Percentiles rank a stretch among this genome's conserved stretches.
phyloP scores from a whole-genome alignment of 1,140 invertebrate genomes.

The Stenopsyche tienmushanensis region DNA sequence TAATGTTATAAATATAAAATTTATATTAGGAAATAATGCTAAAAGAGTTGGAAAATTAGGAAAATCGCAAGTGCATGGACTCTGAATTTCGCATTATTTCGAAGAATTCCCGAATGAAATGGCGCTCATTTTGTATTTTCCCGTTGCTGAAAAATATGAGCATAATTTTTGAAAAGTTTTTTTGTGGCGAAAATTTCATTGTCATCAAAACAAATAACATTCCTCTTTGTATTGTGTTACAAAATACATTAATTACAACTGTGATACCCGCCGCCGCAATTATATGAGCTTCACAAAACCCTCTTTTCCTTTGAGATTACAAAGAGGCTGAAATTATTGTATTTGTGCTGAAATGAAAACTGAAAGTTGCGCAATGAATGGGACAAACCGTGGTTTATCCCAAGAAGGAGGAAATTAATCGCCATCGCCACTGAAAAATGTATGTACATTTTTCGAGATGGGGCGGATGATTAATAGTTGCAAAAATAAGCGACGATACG shows the following conservation, averaged over 20 bases:
- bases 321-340: constrained; percentile 37
- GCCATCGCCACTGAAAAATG: constrained; percentile 14
- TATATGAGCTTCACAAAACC: constrained; percentile 30
- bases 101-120: not conserved
- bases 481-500: too few relatives aligned
- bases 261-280: constrained; percentile 36
- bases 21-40: too few relatives aligned
- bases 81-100: too few relatives aligned
- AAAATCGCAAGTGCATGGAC: too few relatives aligned
- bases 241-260: constrained; percentile 40
- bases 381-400: constrained; percentile 28
- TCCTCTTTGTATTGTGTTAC: constrained; percentile 37
- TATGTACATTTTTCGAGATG: not conserved
- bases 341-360: constrained; percentile 36
- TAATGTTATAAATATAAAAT: not conserved
- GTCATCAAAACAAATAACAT: constrained; percentile 35
- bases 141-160: not conserved
- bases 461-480: not conserved
- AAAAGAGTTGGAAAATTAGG: too few relatives aligned
- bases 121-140: not conserved
- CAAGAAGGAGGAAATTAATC: constrained; percentile 31
- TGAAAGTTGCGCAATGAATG: constrained; percentile 28
- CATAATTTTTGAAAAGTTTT: constrained; percentile 21
- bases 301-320: constrained; percentile 38
- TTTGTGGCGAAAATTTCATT: constrained; percentile 26